Evolutionary conservation across 37 sponge, comb jelly and placozoan species (phyloP).

Genomic region (Tethya wilhelma): DNA sequence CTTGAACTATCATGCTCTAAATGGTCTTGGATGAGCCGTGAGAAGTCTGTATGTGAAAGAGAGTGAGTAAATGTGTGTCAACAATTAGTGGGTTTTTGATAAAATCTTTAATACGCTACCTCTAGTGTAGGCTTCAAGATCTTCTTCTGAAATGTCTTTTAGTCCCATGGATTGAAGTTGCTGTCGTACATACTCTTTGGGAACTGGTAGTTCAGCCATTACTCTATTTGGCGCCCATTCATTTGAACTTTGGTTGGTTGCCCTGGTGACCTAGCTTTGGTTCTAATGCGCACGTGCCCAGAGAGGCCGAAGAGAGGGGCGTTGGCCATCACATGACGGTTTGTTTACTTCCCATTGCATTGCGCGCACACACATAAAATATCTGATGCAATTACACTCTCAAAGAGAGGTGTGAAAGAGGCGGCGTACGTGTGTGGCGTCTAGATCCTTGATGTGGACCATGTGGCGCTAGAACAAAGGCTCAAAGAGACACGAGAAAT

Average conservation of each 20-base stretch:
- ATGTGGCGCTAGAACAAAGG: neutral
- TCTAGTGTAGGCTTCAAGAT: slow-evolving; percentile 68
- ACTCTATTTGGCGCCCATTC: slow-evolving; percentile 22
- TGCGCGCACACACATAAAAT: too few species aligned
- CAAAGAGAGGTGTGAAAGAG: neutral
- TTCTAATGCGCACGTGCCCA: too few species aligned
- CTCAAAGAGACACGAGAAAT: neutral
- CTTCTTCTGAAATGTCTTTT: slow-evolving; percentile 56
- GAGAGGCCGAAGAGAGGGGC: too few species aligned
- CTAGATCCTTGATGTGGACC: too few species aligned
- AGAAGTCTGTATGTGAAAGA: slow-evolving; percentile 25
- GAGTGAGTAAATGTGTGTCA: too few species aligned
- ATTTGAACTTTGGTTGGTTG: too few species aligned
- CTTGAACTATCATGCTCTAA: neutral
- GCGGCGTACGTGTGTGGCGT: neutral
- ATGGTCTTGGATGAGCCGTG: slow-evolving; percentile 30
- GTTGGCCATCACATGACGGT: neutral
- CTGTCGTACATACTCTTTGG: slow-evolving; percentile 68
- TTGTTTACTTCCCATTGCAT: neutral
- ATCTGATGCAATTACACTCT: neutral
- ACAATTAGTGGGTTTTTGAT: neutral
- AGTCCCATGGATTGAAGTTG: slow-evolving; percentile 64
- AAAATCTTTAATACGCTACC: slow-evolving; percentile 25
- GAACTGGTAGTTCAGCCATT: slow-evolving; percentile 3
- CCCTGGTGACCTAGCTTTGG: too few species aligned